Percentiles rank a stretch among this genome's conserved stretches.
phyloP scores from a whole-genome alignment of 2,113 vertebrate genomes.

The Hippopotamus amphibius region DNA sequence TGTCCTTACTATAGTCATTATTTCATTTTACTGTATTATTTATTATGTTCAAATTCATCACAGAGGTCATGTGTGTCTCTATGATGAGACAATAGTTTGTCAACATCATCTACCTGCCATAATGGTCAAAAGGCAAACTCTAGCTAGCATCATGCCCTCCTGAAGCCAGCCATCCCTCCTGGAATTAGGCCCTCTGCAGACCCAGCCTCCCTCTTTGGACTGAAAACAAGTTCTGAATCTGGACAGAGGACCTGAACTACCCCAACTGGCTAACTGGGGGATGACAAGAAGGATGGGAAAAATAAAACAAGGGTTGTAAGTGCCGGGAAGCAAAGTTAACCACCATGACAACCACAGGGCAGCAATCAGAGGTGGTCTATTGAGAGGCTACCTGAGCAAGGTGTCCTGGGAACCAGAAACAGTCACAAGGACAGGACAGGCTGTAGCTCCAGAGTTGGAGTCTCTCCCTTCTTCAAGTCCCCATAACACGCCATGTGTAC shows the following conservation, averaged over 20 bases:
- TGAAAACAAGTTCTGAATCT: background rate
- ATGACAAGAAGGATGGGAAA: background rate
- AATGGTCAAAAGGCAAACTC: background rate
- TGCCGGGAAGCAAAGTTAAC: background rate
- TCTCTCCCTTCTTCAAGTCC: background rate
- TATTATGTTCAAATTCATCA: background rate
- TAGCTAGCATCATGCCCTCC: background rate
- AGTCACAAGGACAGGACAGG: background rate
- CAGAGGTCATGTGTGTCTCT: background rate
- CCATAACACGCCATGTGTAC: no score
- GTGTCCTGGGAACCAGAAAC: background rate
- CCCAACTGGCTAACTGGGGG: background rate
- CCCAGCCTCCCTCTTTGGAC: background rate
- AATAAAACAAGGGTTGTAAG: background rate
- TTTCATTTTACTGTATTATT: background rate
- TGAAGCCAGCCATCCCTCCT: background rate
- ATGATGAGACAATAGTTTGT: background rate
- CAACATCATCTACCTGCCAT: background rate
- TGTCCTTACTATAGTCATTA: background rate
- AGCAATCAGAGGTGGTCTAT: background rate
- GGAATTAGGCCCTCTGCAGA: background rate
- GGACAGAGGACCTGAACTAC: background rate
- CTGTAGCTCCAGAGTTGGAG: background rate
- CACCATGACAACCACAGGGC: background rate
- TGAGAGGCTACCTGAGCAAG: background rate